These are phyloP conservation scores for Andrena hattorfiana DNA, from an alignment of 2,888 invertebrate species.

Conservation along the genomic window DNA sequence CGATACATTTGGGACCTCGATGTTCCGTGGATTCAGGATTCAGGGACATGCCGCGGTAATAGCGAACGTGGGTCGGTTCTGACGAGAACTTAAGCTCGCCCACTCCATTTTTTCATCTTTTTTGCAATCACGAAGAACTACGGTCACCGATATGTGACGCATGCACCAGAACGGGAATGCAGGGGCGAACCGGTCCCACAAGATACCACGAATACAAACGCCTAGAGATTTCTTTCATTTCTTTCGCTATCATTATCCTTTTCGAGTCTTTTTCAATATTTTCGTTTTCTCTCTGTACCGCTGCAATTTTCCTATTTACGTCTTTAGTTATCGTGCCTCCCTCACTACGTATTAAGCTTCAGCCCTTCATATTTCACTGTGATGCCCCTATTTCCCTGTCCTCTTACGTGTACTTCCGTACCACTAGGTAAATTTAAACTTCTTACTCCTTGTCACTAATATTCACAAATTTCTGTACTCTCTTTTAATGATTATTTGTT, in stretches of 20 bases:
- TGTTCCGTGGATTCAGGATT: constrained; percentile 33
- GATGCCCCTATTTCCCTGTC: too few species aligned
- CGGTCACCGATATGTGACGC: constrained; percentile 65
- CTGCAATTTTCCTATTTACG: neutral
- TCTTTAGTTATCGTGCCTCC: neutral
- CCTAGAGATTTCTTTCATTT: constrained; percentile 24
- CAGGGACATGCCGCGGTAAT: constrained; percentile 49
- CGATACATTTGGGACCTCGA: constrained; percentile 33
- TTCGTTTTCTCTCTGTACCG: neutral
- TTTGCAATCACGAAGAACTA: constrained; percentile 63
- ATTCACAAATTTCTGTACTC: too few species aligned
- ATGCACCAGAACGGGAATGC: constrained; percentile 64
- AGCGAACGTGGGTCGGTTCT: constrained; percentile 70
- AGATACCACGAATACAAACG: constrained; percentile 57
- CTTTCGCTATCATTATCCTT: neutral
- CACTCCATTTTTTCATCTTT: constrained; percentile 61
- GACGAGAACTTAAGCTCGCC: constrained; percentile 70
- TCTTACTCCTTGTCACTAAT: too few species aligned
- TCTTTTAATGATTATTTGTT: too few species aligned
- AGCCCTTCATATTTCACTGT: too few species aligned
- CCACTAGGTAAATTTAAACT: too few species aligned
- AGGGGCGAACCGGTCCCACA: constrained; percentile 75
- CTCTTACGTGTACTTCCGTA: too few species aligned
- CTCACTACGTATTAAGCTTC: too few species aligned
- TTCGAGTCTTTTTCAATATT: neutral